Base-by-base conservation (phyloP, 2,113 vertebrate genomes). In the Neomonachus schauinslandi region DNA sequence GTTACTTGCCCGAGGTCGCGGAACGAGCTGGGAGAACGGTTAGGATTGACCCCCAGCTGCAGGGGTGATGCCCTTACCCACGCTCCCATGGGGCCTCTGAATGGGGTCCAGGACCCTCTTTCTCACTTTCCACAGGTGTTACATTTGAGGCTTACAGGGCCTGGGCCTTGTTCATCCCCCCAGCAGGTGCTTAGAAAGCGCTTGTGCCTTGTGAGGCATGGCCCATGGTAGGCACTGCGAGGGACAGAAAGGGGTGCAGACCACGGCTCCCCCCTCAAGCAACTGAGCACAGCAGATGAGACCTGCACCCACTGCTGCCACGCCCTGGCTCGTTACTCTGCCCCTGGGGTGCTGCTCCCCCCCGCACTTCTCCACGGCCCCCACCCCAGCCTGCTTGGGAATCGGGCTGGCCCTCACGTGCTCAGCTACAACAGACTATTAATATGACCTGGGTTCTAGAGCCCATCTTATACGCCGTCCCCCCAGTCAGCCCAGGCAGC, bases 51-150 rank as follows among this genome's bases (percentile, higher is more conserved):
- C 14, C 26, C 19, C 36, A 2, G 0, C 21, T 24, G 12, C 12
- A 33, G n/a, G n/a, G n/a, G 42, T 19, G 16, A 16, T 7, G 49
- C 16, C 55, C 21, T 67, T 5, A 67, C 21, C 39, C 36, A 49
- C 0, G 1, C 19, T 12, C 16, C 39, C 10, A 4, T 0, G 22
- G 4, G 21, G 18, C 28, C 14, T n/a, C 33, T 31, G 26, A 36
- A 42, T 18, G 33, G 24, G 5, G 39, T 1, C 42, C 46, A 31
- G 24, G 51, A 8, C 24, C 74, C 33, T 63, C 55, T 31, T 51
- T n/a, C 71, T 51, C 33, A 18, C 24, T 65, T 82, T 46, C 65
- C 67, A 79, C 13, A 39, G 51, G n/a, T 55, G 11, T 87, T 95
- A 7, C 11, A 42, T 39, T 46, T 61, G 5, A 84, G 57, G 33